phyloP scores from a whole-genome alignment of 2,797 vertebrate genomes.

The Malacoctenus gilli region DNA sequence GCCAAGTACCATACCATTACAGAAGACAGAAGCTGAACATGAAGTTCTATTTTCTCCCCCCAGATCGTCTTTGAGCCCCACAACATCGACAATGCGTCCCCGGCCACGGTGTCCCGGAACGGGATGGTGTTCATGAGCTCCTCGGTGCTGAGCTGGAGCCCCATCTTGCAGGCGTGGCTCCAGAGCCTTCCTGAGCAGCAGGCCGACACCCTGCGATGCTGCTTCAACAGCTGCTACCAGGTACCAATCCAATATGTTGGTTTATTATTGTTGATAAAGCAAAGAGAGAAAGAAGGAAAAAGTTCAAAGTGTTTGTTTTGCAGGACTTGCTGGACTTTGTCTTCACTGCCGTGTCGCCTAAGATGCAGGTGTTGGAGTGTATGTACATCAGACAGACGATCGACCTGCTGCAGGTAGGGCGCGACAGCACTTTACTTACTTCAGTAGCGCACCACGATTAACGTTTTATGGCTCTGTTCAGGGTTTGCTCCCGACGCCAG shows the following conservation, averaged over 20 bases:
- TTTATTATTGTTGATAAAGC: too few species aligned
- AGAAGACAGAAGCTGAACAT: too few species aligned
- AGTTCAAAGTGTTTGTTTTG: background rate
- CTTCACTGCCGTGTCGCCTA: conserved; percentile 82
- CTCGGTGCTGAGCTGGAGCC: conserved; percentile 82
- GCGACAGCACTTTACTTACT: too few species aligned
- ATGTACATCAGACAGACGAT: conserved; percentile 89
- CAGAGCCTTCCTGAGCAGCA: conserved; percentile 74
- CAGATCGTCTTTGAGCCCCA: conserved; percentile 84
- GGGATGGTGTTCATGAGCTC: conserved; percentile 88
- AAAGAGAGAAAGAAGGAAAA: too few species aligned
- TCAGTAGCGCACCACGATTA: too few species aligned
- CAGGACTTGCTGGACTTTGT: conserved; percentile 87
- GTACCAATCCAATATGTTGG: conserved; percentile 54
- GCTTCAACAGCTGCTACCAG: conserved; percentile 84
- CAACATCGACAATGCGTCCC: conserved; percentile 86
- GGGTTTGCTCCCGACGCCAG: conserved; percentile 82
- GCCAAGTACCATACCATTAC: too few species aligned
- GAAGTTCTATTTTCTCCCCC: background rate
- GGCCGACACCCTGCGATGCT: conserved; percentile 72
- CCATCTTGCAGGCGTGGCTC: conserved; percentile 82
- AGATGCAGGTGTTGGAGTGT: conserved; percentile 87
- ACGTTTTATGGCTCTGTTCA: too few species aligned
- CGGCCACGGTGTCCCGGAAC: conserved; percentile 83
- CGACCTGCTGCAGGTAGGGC: conserved; percentile 83